A percentile compares a stretch with the other conserved stretches of the same genome.
Conservation (phyloP, 2,797 vertebrate species). For the Masticophis lateralis region DNA sequence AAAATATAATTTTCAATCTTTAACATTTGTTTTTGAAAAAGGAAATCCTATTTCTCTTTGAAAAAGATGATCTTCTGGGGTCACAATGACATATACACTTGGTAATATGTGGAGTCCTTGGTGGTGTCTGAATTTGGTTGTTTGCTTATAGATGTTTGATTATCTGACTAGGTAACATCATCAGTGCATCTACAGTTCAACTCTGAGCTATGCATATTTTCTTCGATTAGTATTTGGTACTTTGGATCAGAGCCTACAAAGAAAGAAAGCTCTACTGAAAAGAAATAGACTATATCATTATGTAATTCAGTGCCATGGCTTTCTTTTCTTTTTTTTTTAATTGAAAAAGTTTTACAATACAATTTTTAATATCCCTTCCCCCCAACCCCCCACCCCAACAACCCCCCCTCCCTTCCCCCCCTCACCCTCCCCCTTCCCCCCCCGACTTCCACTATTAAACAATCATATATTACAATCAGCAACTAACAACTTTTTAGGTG, state of each 20-base stretch:
- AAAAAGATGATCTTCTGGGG: not conserved
- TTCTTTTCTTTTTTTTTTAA: no score
- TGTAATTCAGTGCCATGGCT: not conserved
- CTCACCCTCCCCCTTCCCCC: no score
- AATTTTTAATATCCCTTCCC: no score
- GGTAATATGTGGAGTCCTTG: not conserved
- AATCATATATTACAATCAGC: no score
- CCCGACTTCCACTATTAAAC: no score
- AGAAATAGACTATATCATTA: not conserved
- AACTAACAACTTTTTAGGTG: no score
- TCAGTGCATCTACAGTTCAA: not conserved
- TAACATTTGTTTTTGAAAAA: not conserved
- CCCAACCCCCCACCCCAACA: no score
- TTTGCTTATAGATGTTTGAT: no score
- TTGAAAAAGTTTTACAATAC: no score
- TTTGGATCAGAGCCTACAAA: not conserved
- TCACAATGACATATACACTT: not conserved
- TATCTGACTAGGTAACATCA: no score
- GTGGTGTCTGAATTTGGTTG: no score
- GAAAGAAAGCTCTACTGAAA: not conserved
- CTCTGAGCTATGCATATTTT: not conserved
- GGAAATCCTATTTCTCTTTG: not conserved
- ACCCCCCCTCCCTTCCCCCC: no score
- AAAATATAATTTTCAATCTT: not conserved
- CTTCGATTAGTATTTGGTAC: not conserved